These are phyloP conservation scores for Bombus impatiens DNA, from an alignment of 1,140 invertebrate genomes.

Conservation along the genomic window DNA sequence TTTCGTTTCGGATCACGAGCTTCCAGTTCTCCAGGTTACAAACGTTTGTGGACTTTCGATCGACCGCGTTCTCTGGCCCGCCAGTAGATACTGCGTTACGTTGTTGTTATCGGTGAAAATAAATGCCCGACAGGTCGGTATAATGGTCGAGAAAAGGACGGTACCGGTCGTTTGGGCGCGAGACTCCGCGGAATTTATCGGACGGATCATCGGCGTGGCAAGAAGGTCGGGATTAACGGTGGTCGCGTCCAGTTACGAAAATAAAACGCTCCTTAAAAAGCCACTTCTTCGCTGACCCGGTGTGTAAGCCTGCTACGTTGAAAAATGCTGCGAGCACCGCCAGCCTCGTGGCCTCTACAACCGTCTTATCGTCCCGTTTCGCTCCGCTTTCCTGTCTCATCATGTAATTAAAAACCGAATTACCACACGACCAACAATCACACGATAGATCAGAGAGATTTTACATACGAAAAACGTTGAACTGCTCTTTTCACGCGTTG, in stretches of 20 bases:
- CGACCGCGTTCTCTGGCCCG: background rate
- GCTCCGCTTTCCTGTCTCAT: background rate
- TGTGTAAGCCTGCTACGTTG: conserved; percentile 46
- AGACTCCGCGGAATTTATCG: conserved; percentile 63
- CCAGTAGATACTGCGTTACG: background rate
- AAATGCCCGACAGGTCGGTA: conserved; percentile 62
- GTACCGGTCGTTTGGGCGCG: conserved; percentile 48
- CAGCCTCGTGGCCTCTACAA: conserved; percentile 37
- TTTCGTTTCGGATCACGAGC: conserved; percentile 1
- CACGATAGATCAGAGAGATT: too few species aligned
- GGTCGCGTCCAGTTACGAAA: conserved; percentile 66
- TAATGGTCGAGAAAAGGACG: conserved; percentile 45
- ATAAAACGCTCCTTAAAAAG: conserved; percentile 70
- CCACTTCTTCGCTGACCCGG: conserved; percentile 48
- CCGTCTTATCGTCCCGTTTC: conserved; percentile 38
- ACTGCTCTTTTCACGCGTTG: too few species aligned
- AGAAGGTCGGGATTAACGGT: conserved; percentile 69
- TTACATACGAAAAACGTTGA: background rate
- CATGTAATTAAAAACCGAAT: conserved; percentile 31
- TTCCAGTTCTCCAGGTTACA: background rate
- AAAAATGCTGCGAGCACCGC: conserved; percentile 57
- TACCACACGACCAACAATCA: conserved; percentile 4
- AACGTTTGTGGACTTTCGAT: background rate
- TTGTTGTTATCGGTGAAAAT: conserved; percentile 56
- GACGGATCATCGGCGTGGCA: conserved; percentile 67